Percentiles rank a stretch among this genome's conserved stretches.
Conservation (phyloP, 2,797 vertebrate genomes). For the Anguilla marmorata region DNA sequence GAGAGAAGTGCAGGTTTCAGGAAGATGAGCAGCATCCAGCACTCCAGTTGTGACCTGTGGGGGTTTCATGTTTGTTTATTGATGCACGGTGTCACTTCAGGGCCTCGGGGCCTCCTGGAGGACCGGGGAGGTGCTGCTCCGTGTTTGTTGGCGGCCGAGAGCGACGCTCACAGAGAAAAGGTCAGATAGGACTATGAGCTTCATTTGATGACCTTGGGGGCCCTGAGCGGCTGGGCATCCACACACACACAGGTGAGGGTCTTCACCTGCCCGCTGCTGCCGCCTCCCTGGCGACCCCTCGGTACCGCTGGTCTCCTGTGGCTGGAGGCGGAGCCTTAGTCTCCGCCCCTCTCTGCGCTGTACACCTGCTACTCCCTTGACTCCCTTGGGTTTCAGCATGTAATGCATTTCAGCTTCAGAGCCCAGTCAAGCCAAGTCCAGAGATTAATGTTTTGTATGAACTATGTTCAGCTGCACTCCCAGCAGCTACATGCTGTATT, state of each 20-base stretch:
- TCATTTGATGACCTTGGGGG: not conserved
- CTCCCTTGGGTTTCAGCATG: not conserved
- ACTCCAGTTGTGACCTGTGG: slow-evolving; percentile 15
- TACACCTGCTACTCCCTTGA: slow-evolving; percentile 7
- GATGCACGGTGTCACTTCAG: not conserved
- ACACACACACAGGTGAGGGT: not conserved
- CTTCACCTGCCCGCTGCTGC: too few species aligned
- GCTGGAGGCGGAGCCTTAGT: not conserved
- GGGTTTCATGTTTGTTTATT: slow-evolving; percentile 21
- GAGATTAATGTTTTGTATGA: not conserved
- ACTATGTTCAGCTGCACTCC: not conserved
- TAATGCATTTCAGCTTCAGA: not conserved
- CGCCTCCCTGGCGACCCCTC: not conserved
- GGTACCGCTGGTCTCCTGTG: not conserved
- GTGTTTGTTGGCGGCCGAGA: not conserved
- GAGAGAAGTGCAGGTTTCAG: slow-evolving; percentile 4
- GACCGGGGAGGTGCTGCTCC: not conserved
- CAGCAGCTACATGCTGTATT: not conserved
- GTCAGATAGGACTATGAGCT: not conserved
- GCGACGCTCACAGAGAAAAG: not conserved
- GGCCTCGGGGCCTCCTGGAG: not conserved
- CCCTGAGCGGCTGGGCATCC: too few species aligned
- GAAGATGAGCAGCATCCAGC: not conserved
- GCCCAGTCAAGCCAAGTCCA: not conserved
- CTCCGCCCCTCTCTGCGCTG: not conserved